Conservation (phyloP, 2,797 vertebrate genomes). For the Carduelis carduelis region DNA sequence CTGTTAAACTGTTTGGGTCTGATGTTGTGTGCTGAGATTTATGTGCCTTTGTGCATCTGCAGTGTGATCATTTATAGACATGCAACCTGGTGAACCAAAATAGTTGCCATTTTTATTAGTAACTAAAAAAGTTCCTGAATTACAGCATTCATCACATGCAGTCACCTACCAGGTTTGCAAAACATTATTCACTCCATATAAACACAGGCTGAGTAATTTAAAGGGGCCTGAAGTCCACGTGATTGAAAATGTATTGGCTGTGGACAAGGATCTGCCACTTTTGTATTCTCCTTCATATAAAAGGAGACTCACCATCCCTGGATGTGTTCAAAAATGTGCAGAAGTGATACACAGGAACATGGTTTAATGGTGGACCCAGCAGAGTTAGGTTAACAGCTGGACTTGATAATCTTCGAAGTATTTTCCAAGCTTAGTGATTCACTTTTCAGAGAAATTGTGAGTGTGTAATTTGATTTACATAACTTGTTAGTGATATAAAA, state of each 20-base stretch:
- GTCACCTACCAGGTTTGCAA: neutral
- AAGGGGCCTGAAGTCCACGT: neutral
- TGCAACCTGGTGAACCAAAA: neutral
- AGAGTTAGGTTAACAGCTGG: neutral
- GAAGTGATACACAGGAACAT: neutral
- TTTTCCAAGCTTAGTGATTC: neutral
- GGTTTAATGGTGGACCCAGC: neutral
- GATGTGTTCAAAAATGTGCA: neutral
- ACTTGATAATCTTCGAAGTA: neutral
- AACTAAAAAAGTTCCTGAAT: neutral
- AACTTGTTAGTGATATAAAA: neutral
- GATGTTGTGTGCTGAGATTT: neutral
- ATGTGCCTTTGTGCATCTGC: neutral
- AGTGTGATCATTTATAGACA: neutral
- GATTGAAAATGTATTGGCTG: neutral
- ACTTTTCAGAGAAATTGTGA: neutral
- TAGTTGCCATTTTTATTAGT: neutral
- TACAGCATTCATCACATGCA: neutral
- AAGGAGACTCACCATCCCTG: neutral
- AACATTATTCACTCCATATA: neutral
- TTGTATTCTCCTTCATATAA: neutral
- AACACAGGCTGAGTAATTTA: neutral
- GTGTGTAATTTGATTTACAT: neutral
- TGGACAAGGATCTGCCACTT: neutral
- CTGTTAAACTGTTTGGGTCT: neutral